Evolutionary conservation across 1,140 invertebrate genomes (phyloP), one percentile per base, ranked within the genome.

Genomic region (Gyrodactylus salaris): DNA sequence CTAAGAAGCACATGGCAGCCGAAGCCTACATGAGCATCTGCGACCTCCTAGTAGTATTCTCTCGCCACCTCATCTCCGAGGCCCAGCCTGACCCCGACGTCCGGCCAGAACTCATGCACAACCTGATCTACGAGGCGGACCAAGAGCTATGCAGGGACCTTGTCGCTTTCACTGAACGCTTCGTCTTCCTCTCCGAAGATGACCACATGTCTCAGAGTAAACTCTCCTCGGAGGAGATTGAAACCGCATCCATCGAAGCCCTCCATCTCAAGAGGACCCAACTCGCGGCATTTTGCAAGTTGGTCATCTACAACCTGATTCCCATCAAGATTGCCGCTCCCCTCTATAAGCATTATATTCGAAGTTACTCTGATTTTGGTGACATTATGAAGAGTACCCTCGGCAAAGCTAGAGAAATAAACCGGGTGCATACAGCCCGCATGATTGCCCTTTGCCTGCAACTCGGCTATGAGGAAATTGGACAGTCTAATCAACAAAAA

Each of bases 361-460:
- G 89, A 86, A 94, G 89, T 79, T 96, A 94, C 79, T 93, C 93
- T 80, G 91, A 97, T 80, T 98, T 95, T 83, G 94, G 94, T n/a
- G 94, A 98, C 80, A 99, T 99, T 73, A 95, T 99, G 73, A 98
- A 98, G 83, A 87, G 88, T 19, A 95, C 93, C 0, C 82, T 99
- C 76, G 88, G 89, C 73, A 97, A 96, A 82, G 89, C 90, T 0
- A 84, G 92, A 75, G 94, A 99, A 81, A 95, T 97, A 71, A 95
- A 94, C 82, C 96, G 95, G 83, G 87, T 91, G 0, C 88, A 88
- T 78, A 96, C 92, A 81, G 91, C 92, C 1, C 84, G 92, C 76
- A 95, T 91, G 1, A 90, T 98, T 85, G 87, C 89, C 69, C 83
- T 90, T 7, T 91, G 91, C 80, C 85, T 95, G 76, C 90, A 87